These are phyloP conservation scores for Cylindroiulus punctatus DNA, from an alignment of 2,888 invertebrate species.

Conservation along the genomic window DNA sequence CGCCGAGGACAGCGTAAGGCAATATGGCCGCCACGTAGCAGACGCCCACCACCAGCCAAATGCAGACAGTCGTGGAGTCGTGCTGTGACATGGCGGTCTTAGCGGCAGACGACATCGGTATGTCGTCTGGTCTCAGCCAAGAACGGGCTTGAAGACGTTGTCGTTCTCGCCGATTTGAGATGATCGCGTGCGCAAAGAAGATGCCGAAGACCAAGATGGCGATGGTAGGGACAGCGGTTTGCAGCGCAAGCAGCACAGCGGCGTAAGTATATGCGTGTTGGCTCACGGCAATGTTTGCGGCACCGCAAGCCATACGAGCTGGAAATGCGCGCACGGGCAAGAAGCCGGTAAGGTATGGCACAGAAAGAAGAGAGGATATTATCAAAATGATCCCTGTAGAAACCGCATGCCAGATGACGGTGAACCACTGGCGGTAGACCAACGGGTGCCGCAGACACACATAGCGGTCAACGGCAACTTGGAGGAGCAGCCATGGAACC, in stretches of 20 bases:
- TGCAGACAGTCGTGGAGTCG: not conserved
- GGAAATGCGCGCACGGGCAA: not conserved
- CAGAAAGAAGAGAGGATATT: not conserved
- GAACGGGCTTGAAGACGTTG: not conserved
- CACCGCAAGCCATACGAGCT: conserved; percentile 39
- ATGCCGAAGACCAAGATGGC: not conserved
- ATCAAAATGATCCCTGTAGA: not conserved
- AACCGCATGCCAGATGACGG: not conserved
- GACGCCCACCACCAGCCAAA: not conserved
- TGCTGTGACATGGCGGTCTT: not conserved
- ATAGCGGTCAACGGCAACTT: not conserved
- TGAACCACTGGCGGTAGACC: not conserved
- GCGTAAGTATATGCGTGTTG: not conserved
- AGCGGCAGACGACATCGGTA: not conserved
- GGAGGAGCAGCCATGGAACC: not conserved
- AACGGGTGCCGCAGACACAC: not conserved
- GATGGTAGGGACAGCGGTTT: not conserved
- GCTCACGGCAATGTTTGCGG: not conserved
- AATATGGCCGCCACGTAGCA: not conserved
- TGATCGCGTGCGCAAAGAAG: not conserved
- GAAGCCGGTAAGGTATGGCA: not conserved
- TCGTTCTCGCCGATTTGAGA: not conserved
- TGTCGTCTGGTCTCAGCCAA: not conserved
- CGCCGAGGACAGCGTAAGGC: not conserved
- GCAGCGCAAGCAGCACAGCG: not conserved